A percentile compares a stretch with the other conserved stretches of the same genome.
These are phyloP conservation scores for Abscondita cerata DNA, from an alignment of 2,888 invertebrate genomes.

Conservation along the genomic window DNA sequence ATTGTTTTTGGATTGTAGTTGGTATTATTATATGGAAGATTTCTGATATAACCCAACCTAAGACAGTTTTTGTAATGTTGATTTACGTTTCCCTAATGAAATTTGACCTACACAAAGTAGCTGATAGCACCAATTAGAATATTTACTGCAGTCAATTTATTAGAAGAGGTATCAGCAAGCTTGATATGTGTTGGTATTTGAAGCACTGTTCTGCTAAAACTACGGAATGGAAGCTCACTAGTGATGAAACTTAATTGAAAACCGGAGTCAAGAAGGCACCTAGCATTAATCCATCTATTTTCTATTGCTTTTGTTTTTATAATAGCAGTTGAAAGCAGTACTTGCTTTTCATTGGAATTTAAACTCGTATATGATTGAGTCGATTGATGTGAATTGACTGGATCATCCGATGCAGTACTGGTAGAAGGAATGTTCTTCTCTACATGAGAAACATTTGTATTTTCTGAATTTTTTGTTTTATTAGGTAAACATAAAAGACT, in stretches of 20 bases:
- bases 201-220: background rate
- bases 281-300: too few relatives aligned
- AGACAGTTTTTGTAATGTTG: conserved; percentile 12
- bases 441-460: too few relatives aligned
- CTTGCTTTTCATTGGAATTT: too few relatives aligned
- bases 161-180: conserved; percentile 7
- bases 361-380: too few relatives aligned
- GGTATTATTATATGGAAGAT: background rate
- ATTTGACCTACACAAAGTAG: conserved; percentile 8
- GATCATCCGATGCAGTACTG: too few relatives aligned
- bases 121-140: conserved; percentile 18
- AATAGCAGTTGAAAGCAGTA: conserved; percentile 12
- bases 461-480: too few relatives aligned
- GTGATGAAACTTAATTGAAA: too few relatives aligned
- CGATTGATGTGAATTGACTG: too few relatives aligned
- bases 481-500: too few relatives aligned
- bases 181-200: conserved; percentile 7
- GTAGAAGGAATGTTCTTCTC: too few relatives aligned
- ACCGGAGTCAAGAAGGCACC: too few relatives aligned
- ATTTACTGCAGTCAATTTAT: conserved; percentile 2
- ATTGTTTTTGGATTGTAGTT: background rate
- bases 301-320: conserved; percentile 1
- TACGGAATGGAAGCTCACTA: background rate
- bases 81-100: background rate
- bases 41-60: conserved; percentile 17